phyloP scores from a whole-genome alignment of 2,888 invertebrate species.

The Dastarcus helophoroides region DNA sequence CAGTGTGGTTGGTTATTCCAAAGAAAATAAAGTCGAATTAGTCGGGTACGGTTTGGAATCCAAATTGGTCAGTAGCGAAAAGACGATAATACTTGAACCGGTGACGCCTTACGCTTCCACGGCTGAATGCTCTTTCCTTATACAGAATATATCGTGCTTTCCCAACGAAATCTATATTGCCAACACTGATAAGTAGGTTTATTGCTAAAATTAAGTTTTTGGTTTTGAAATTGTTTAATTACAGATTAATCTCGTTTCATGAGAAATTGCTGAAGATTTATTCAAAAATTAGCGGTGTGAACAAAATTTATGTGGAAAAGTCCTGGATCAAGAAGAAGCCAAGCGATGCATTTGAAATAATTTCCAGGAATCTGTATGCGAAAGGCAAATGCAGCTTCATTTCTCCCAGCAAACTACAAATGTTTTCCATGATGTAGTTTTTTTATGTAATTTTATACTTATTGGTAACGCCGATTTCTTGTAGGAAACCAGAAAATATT shows the following conservation, averaged over 20 bases:
- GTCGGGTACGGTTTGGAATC: conserved; percentile 45
- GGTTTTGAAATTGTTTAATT: background rate
- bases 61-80: conserved; percentile 40
- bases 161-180: conserved; percentile 58
- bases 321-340: too few relatives aligned
- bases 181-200: conserved; percentile 51
- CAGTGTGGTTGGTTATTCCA: conserved; percentile 42
- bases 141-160: conserved; percentile 52
- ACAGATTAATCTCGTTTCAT: conserved; percentile 3
- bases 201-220: background rate
- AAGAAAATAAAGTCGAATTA: conserved; percentile 38
- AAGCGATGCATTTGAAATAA: too few relatives aligned
- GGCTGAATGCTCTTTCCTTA: conserved; percentile 45
- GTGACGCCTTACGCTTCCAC: conserved; percentile 50
- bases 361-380: too few relatives aligned
- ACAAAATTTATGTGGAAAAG: background rate
- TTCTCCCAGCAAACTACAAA: too few relatives aligned
- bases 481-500: too few relatives aligned
- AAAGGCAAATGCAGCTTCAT: too few relatives aligned
- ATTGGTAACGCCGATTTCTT: too few relatives aligned
- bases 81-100: conserved; percentile 47
- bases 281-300: background rate
- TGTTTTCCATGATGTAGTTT: too few relatives aligned
- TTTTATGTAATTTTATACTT: too few relatives aligned
- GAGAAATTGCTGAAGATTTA: conserved; percentile 6